These are phyloP conservation scores for Amazona finschi DNA, from an alignment of 2,797 vertebrate genomes.

Conservation along the genomic window DNA sequence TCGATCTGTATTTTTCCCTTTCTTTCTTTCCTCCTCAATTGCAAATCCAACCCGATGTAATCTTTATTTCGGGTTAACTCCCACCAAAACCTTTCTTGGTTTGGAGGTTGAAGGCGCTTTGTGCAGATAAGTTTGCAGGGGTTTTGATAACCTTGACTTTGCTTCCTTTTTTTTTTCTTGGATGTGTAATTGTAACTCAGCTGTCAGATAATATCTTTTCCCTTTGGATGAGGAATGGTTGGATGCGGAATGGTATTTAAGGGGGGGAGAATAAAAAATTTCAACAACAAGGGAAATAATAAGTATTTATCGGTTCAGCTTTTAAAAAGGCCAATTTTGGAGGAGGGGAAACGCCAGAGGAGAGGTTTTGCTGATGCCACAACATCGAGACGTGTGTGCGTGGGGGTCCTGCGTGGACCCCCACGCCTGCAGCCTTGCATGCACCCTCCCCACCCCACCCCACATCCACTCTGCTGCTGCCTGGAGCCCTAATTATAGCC, in stretches of 20 bases:
- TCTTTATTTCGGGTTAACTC: neutral
- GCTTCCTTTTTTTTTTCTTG: neutral
- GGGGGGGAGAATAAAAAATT: rapidly evolving
- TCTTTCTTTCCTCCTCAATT: neutral
- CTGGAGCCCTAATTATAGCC: neutral
- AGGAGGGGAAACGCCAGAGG: neutral
- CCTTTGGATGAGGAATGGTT: neutral
- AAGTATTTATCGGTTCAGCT: neutral
- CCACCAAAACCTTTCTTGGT: neutral
- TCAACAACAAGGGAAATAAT: neutral
- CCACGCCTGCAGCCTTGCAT: neutral
- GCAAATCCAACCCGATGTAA: neutral
- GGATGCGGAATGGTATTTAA: neutral
- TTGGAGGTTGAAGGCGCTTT: neutral
- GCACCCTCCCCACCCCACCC: neutral
- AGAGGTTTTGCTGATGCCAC: neutral
- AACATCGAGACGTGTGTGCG: neutral
- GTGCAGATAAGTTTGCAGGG: neutral
- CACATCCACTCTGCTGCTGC: neutral
- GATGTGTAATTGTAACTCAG: neutral
- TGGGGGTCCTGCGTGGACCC: neutral
- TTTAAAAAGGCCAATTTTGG: neutral
- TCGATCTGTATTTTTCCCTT: neutral
- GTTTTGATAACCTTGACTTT: slow-evolving; percentile 76
- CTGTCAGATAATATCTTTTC: neutral